Percentiles rank a stretch among this genome's conserved stretches.
Conservation (phyloP, 2,113 vertebrate species). For the Accipiter virgatus region DNA sequence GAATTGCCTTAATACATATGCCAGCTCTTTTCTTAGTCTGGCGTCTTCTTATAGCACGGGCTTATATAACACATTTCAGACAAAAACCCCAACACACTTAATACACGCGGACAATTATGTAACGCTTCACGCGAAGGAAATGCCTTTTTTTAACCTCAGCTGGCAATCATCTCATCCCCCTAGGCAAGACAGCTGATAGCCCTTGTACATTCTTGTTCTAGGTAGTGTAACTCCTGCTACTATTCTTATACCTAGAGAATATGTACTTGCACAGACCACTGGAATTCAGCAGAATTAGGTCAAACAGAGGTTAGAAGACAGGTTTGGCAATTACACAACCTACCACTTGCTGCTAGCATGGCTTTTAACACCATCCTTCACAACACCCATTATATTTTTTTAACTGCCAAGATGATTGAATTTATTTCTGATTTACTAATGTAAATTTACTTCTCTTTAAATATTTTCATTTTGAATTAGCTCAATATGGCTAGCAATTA, state of each 20-base stretch:
- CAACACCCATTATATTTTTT: not conserved
- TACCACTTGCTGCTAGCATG: not conserved
- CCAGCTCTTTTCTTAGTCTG: not conserved
- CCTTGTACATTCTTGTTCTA: conserved; percentile 19
- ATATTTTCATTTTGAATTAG: not conserved
- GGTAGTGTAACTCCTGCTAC: conserved; percentile 16
- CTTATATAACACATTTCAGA: conserved; percentile 27
- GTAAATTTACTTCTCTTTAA: not conserved
- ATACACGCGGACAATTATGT: not conserved
- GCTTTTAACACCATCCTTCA: not conserved
- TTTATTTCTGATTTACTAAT: not conserved
- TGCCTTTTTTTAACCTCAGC: not conserved
- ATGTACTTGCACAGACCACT: not conserved
- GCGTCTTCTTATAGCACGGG: not conserved
- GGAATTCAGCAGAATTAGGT: conserved; percentile 30
- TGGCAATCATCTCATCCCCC: not conserved
- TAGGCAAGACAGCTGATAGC: conserved; percentile 40
- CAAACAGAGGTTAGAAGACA: conserved; percentile 11
- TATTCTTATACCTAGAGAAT: conserved; percentile 36
- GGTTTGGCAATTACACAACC: not conserved
- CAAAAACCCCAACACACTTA: not conserved
- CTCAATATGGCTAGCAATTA: not conserved
- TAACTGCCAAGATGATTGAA: not conserved
- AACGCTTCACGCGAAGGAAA: conserved; percentile 40
- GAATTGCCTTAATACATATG: not conserved